Evolutionary conservation across 2,113 vertebrate species (phyloP), one percentile per base, ranked within the genome.

Genomic region (Strigops habroptila): DNA sequence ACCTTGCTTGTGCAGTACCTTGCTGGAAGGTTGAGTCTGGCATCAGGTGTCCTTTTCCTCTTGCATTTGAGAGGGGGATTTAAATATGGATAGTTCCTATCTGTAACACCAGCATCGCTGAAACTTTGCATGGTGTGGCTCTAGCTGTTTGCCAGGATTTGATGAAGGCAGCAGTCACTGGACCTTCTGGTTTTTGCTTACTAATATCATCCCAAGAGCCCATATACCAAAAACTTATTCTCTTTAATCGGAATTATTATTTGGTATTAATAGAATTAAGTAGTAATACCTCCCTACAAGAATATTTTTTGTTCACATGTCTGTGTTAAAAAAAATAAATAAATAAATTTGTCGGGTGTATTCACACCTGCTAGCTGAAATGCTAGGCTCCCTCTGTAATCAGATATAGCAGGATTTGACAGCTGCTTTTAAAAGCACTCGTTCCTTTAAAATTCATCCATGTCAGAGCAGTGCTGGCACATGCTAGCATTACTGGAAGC

Each of bases 11-110:
- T 53, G 55, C 23, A 2, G 11, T 68, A 10, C n/a, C 7, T 24
- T 14, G 15, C 6, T 44, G 43, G 43, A 53, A 59, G 44, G 33
- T 8, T 27, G 7, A 8, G 39, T 23, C 51, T 43, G 18, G 7
- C 19, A 2, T 59, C 53, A 52, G 52, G 30, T 15, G 16, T 65
- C n/a, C 11, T 69, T 59, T 68, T 49, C n/a, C n/a, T 16, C 53
- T 22, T 1, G 1, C 24, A 1, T 44, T 46, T 70, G 33, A 43
- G 41, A 64, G n/a, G 1, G 1, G 35, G 27, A 16, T n/a, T 70
- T 5, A 59, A 41, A 43, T 48, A 35, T 3, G 21, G 33, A 0
- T 28, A 7, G 35, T 33, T 82, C 19, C 12, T 18, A 7, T 19
- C 35, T 81, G 57, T 62, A 51, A 21, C 33, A 37, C 9, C n/a